Base-by-base conservation (phyloP, 2,113 vertebrate species). In the Columbina picui region DNA sequence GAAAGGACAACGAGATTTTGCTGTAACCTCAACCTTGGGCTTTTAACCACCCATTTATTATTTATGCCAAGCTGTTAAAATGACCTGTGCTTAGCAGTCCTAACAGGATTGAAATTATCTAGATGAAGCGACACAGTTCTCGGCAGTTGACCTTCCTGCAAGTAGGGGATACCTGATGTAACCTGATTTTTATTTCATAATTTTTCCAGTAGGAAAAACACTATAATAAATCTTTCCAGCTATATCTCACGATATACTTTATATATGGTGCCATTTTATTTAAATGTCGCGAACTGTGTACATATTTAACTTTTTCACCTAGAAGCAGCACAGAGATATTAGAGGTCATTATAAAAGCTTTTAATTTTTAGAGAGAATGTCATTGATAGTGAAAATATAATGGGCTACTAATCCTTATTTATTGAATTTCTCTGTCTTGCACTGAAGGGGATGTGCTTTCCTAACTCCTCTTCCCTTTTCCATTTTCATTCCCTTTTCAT, bases 21-120 rank as follows among this genome's bases (percentile, higher is more conserved):
- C 23, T 47, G 38, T 60, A 22, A 59, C 73, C 56, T 81, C 76
- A 29, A 29, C 78, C 76, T 82, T 76, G 60, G 86, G 34, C 45
- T 93, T 81, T 91, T 90, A 81, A 75, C 26, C 21, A 89, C 16
- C 38, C 29, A 82, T 84, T 88, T 59, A 94, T 90, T 94, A 84
- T 93, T 94, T 86, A 89, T 60, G 47, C 15, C 11, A 5, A 81
- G 59, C 60, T 84, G 69, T 84, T 81, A 86, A 88, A 75, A 27
- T 7, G 15, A n/a, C 60, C 68, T 75, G 29, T 55, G 11, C 36
- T 79, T 81, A 39, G 38, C 76, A 67, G 38, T 41, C 41, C 55
- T 84, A 67, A 84, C 19, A 47, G 77, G 47, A 60, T 9, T 22
- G 56, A 84, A 93, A 89, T 78, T 47, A 78, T 36, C 68, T 26